Conservation (phyloP, 2,113 vertebrate genomes). For the Centropus unirufus region DNA sequence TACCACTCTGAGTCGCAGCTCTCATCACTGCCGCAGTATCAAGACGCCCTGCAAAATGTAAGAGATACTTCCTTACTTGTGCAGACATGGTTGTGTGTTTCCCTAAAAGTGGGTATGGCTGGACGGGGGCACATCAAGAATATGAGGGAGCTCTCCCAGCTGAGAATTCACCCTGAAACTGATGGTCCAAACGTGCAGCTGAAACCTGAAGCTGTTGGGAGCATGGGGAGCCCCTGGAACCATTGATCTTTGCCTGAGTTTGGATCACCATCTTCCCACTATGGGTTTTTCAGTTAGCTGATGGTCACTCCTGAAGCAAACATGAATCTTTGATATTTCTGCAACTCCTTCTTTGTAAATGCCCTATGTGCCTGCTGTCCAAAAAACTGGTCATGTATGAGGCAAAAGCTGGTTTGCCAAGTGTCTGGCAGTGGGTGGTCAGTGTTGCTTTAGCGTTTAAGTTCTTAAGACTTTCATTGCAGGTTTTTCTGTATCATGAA, state of each 20-base stretch:
- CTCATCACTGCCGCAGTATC: conserved; percentile 87
- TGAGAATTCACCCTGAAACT: background rate
- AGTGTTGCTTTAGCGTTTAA: background rate
- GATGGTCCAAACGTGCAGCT: background rate
- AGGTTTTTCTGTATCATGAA: background rate
- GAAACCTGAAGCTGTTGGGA: background rate
- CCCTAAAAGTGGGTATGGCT: background rate
- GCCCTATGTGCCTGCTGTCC: background rate
- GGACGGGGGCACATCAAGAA: background rate
- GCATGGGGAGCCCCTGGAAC: background rate
- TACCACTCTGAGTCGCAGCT: conserved; percentile 97
- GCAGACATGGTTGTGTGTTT: background rate
- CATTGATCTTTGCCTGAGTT: background rate
- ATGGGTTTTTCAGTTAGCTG: background rate
- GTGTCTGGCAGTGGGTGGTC: background rate
- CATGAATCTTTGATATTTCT: background rate
- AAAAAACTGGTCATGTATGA: background rate
- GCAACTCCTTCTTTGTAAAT: background rate
- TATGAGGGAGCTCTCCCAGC: background rate
- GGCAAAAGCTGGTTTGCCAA: background rate
- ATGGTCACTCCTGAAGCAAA: background rate
- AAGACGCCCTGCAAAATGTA: conserved; percentile 89
- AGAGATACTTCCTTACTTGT: conserved; percentile 26
- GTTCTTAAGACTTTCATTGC: background rate
- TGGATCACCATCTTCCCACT: background rate